phyloP scores from a whole-genome alignment of 2,888 invertebrate species.

The Adela reaumurella region DNA sequence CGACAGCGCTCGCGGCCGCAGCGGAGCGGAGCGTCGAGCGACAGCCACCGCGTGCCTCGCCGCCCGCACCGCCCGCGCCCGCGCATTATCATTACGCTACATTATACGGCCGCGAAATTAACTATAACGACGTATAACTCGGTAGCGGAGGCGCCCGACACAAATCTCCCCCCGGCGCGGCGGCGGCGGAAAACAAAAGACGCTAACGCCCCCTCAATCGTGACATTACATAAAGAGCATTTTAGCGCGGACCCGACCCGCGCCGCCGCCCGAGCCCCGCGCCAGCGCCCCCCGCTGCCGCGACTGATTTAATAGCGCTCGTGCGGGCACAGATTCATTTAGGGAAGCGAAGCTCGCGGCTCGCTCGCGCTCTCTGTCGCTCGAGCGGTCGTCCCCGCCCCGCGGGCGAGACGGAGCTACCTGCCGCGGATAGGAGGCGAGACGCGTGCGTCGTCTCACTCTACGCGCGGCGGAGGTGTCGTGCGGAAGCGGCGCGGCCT shows the following conservation, averaged over 20 bases:
- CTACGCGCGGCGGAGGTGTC: conserved; percentile 16
- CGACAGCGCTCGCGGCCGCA: too few relatives aligned
- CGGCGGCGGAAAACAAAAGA: conserved; percentile 51
- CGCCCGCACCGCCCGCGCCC: background rate
- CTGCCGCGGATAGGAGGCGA: background rate
- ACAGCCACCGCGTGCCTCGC: conserved; percentile 20
- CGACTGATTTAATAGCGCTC: conserved; percentile 46
- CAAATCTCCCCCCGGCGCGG: conserved; percentile 2
- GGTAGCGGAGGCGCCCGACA: conserved; percentile 3
- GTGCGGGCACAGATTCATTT: conserved; percentile 57
- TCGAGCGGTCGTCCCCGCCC: conserved; percentile 18
- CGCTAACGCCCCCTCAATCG: conserved; percentile 1
- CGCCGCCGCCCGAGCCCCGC: conserved; percentile 20
- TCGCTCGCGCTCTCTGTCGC: conserved; percentile 35
- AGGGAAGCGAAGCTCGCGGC: conserved; percentile 49
- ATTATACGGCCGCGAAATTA: conserved; percentile 1
- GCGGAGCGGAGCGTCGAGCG: conserved; percentile 12
- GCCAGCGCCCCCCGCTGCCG: conserved; percentile 30
- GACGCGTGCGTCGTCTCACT: conserved; percentile 17
- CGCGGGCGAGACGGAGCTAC: background rate
- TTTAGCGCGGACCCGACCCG: conserved; percentile 29
- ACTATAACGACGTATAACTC: background rate
- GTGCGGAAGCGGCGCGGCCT: conserved; percentile 26
- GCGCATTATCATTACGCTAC: conserved; percentile 5
- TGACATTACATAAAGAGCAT: conserved; percentile 30